Evolutionary conservation across 2,888 invertebrate species (phyloP).

Genomic region (Heliconius cydno): DNA sequence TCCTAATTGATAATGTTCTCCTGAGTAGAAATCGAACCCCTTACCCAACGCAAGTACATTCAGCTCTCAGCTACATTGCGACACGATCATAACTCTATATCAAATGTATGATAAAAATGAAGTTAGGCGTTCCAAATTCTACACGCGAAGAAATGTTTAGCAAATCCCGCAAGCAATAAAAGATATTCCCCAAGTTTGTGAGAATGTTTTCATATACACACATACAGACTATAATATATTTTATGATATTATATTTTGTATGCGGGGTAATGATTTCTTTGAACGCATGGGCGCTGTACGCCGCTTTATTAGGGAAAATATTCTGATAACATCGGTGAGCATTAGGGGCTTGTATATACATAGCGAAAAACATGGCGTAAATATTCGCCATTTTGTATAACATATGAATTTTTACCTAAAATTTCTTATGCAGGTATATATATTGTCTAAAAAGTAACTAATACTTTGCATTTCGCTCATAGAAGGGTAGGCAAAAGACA

Average conservation of each 20-base stretch:
- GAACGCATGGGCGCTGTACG: not conserved
- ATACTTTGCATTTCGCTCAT: too few relatives aligned
- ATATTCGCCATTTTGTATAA: not conserved
- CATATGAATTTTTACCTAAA: not conserved
- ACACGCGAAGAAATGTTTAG: constrained; percentile 26
- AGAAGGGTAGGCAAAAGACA: not conserved
- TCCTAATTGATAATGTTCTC: too few relatives aligned
- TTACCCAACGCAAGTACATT: not conserved
- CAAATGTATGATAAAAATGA: not conserved
- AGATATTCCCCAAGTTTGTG: constrained; percentile 30
- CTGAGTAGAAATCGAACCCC: not conserved
- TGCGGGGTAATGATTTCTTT: constrained; percentile 19
- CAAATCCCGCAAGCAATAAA: constrained; percentile 39
- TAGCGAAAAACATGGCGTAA: not conserved
- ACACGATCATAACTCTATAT: not conserved
- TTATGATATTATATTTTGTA: constrained; percentile 14
- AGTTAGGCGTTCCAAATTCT: constrained; percentile 24
- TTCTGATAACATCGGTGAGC: constrained; percentile 18
- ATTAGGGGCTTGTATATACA: not conserved
- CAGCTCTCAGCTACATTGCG: too few relatives aligned
- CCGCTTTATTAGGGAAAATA: constrained; percentile 21
- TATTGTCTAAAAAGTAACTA: not conserved
- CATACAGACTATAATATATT: not conserved
- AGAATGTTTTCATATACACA: constrained; percentile 23
- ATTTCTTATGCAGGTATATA: not conserved